These are phyloP conservation scores for Archaeoteleia sp. DNA, from an alignment of 2,888 invertebrate species.

Conservation along the genomic window DNA sequence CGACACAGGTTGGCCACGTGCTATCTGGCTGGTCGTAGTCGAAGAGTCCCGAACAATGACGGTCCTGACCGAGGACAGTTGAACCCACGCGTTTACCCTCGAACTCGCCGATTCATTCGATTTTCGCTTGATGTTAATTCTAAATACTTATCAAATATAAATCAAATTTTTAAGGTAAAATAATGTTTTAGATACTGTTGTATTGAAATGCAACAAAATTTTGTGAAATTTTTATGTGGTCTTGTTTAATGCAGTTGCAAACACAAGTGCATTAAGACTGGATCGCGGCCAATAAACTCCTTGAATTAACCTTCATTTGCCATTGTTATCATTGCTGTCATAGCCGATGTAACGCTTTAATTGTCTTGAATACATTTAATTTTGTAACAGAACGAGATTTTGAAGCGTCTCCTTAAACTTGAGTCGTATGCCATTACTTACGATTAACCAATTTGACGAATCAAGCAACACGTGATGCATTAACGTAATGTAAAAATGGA, in stretches of 20 bases:
- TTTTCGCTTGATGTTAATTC: conserved; percentile 21
- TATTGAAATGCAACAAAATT: too few species aligned
- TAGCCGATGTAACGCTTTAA: conserved; percentile 26
- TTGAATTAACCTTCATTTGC: conserved; percentile 36
- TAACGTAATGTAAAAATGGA: too few species aligned
- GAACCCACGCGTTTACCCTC: conserved; percentile 40
- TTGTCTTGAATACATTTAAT: conserved; percentile 8
- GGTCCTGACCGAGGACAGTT: conserved; percentile 43
- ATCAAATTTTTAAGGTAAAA: background rate
- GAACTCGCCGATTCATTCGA: conserved; percentile 44
- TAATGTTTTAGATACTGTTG: too few species aligned
- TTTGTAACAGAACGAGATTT: background rate
- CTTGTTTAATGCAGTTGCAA: conserved; percentile 9
- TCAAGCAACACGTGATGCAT: too few species aligned
- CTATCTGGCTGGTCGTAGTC: conserved; percentile 17
- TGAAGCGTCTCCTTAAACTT: conserved; percentile 9
- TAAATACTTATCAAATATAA: background rate
- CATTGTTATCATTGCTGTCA: conserved; percentile 33
- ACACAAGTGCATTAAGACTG: conserved; percentile 15
- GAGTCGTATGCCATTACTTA: conserved; percentile 2
- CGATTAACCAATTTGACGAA: too few species aligned
- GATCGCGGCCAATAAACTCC: conserved; percentile 41
- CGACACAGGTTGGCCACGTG: conserved; percentile 37
- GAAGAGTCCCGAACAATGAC: conserved; percentile 27
- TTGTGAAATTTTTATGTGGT: background rate